Base-by-base conservation (phyloP, 2,797 vertebrate genomes). In the Hypotaenidia philippensis region DNA sequence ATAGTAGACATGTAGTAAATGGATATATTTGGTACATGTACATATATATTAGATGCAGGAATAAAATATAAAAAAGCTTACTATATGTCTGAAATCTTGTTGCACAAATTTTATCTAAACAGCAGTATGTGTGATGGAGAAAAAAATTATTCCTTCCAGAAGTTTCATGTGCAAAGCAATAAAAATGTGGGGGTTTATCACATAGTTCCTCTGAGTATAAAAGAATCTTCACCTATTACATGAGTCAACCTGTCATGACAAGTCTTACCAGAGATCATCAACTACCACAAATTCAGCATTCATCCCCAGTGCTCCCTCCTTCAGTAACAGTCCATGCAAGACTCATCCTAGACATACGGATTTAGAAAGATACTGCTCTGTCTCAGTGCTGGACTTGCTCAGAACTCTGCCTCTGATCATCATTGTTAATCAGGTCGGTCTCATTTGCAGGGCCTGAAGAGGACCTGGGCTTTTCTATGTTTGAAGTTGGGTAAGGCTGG, bases 311-410 rank as follows among this genome's bases (percentile, higher is more conserved):
- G 60, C 44, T 79, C 41, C 44, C 13, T 77, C 25, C 20, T 52
- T 83, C 5, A 53, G 27, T 49, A 83, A 26, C 13, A 45, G 36
- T 40, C 49, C 40, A 22, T 45, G n/a, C 49, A 55, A 47, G 41
- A 50, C 40, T 82, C 47, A 16, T 38, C 47, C 1, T 21, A 13
- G 57, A 64, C 19, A 13, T 0, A 14, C 0, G 0, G 13, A 52
- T 16, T 31, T 64, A 53, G 61, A 63, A 32, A 5, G 47, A 7
- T 31, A 4, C 15, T 29, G 13, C 6, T 65, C 47, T 86, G n/a
- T 40, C 52, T 61, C 8, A 1, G 41, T 55, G 3, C 13, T 25
- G 60, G 53, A 50, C 26, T 16, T 74, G 53, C 44, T 77, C 61
- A 59, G n/a, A 65, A 32, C 69, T 45, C 65, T 61, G 55, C 19